Percentiles rank a stretch among this genome's conserved stretches.
Evolutionary conservation across 2,888 invertebrate genomes (phyloP).

Genomic region (Ecdyonurus torrentis): DNA sequence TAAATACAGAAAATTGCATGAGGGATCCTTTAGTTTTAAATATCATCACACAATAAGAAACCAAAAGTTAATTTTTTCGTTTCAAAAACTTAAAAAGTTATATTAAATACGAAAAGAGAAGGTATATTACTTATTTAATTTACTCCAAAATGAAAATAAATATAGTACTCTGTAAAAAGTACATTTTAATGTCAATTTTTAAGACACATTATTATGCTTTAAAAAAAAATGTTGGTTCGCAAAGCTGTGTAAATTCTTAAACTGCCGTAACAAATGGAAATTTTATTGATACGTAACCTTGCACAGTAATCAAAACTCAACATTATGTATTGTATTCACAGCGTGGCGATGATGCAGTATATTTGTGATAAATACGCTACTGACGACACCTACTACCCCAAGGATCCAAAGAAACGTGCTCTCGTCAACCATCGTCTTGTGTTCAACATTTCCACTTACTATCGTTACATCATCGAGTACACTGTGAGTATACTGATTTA

Average conservation of each 20-base stretch:
- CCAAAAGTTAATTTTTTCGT: too few relatives aligned
- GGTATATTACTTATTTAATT: too few relatives aligned
- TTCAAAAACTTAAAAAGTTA: too few relatives aligned
- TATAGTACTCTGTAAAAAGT: too few relatives aligned
- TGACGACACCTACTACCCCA: slow-evolving; percentile 49
- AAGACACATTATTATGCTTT: too few relatives aligned
- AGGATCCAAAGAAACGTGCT: slow-evolving; percentile 48
- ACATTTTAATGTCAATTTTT: neutral
- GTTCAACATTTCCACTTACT: slow-evolving; percentile 61
- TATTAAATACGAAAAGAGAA: too few relatives aligned
- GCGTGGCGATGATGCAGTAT: slow-evolving; percentile 48
- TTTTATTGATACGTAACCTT: neutral
- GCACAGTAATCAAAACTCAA: neutral
- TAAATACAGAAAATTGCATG: too few relatives aligned
- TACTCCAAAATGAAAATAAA: too few relatives aligned
- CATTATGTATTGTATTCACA: slow-evolving; percentile 20
- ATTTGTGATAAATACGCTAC: slow-evolving; percentile 57
- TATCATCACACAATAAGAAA: too few relatives aligned
- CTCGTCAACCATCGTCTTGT: slow-evolving; percentile 61
- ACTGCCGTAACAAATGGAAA: neutral
- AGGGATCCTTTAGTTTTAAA: too few relatives aligned
- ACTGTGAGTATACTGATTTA: slow-evolving; percentile 36
- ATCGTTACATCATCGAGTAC: slow-evolving; percentile 47
- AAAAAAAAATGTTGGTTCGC: neutral
- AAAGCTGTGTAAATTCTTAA: neutral